These are phyloP conservation scores for Helobdella robusta DNA, from an alignment of 2,888 invertebrate genomes.

Conservation along the genomic window DNA sequence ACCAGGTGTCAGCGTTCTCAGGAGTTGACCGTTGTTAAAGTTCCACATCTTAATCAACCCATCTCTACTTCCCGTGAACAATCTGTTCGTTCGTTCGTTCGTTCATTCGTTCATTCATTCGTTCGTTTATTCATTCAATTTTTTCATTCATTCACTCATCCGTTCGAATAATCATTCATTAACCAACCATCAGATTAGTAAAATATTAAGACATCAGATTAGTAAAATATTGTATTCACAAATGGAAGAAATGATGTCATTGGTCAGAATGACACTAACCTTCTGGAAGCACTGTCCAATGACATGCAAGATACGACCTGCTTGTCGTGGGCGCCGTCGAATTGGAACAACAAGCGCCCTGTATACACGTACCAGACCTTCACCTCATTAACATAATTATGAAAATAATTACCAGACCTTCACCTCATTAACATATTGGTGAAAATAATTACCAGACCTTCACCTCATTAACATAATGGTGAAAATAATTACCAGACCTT, in stretches of 20 bases:
- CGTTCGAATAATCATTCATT: too few relatives aligned
- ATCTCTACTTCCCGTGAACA: slow-evolving; percentile 49
- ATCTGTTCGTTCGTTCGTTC: slow-evolving; percentile 35
- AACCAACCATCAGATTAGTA: too few relatives aligned
- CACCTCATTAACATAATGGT: too few relatives aligned
- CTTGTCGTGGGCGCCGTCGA: slow-evolving; percentile 47
- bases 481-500: too few relatives aligned
- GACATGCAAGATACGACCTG: slow-evolving; percentile 49
- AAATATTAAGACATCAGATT: too few relatives aligned
- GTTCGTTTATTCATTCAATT: too few relatives aligned
- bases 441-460: too few relatives aligned
- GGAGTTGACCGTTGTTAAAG: slow-evolving; percentile 50
- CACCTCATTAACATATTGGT: too few relatives aligned
- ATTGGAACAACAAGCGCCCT: slow-evolving; percentile 48
- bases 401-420: too few relatives aligned
- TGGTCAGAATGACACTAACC: slow-evolving; percentile 34
- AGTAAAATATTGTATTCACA: too few relatives aligned
- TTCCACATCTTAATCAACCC: slow-evolving; percentile 49
- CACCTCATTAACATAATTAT: slow-evolving; percentile 39
- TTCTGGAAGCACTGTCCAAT: slow-evolving; percentile 47
- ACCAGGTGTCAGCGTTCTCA: slow-evolving; percentile 38
- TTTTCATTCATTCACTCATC: neutral
- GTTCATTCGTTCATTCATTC: neutral
- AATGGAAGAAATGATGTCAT: neutral
- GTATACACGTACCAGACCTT: slow-evolving; percentile 50